phyloP scores from a whole-genome alignment of 2,113 vertebrate genomes.

The Nothoprocta perdicaria region DNA sequence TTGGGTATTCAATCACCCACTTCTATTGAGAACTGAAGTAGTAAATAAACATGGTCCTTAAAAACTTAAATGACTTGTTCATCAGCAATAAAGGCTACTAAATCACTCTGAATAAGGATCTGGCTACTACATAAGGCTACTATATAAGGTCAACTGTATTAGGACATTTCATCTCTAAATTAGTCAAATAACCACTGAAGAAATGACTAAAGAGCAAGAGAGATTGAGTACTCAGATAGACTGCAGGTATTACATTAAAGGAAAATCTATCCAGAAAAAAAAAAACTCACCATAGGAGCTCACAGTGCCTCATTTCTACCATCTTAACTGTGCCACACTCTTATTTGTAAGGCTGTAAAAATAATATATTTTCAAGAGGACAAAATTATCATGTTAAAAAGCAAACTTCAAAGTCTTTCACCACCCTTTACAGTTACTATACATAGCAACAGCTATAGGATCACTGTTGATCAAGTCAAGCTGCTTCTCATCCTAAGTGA shows the following conservation, averaged over 20 bases:
- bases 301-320: not conserved
- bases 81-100: not conserved
- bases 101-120: not conserved
- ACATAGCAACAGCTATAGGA: not conserved
- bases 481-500: not conserved
- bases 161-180: not conserved
- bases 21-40: not conserved
- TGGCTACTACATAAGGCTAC: not conserved
- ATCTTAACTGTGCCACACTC: not conserved
- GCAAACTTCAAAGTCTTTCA: not conserved
- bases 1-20: not conserved
- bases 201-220: accelerated
- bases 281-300: not conserved
- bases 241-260: not conserved
- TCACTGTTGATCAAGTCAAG: not conserved
- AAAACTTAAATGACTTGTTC: not conserved
- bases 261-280: not conserved
- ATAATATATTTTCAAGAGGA: not conserved
- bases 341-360: not conserved
- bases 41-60: not conserved
- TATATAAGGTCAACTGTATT: not conserved
- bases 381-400: not conserved
- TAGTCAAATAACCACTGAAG: not conserved
- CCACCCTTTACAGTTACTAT: not conserved
- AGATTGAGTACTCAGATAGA: not conserved